A percentile compares a stretch with the other conserved stretches of the same genome.
Conservation (phyloP, 2,888 invertebrate species). For the Ptychoptera contaminata region DNA sequence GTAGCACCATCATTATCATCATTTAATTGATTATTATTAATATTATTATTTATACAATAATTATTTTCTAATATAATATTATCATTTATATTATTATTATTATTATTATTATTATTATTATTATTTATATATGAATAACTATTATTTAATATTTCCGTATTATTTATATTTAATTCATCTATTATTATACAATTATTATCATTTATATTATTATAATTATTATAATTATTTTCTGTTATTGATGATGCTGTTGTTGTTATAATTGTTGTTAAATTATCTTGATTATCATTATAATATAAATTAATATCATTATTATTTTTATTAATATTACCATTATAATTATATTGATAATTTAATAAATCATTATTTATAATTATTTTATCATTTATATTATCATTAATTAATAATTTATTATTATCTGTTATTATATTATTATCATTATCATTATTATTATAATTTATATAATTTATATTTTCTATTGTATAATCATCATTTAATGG, state of each 20-base stretch:
- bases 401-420: neutral
- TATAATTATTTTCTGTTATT: neutral
- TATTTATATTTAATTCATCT: too few species aligned
- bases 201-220: too few species aligned
- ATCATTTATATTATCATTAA: neutral
- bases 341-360: neutral
- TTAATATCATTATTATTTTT: constrained; percentile 5
- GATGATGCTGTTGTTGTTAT: constrained; percentile 1
- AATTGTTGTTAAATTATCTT: constrained; percentile 5
- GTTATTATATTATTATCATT: constrained; percentile 5
- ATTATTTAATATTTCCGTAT: too few species aligned
- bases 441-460: neutral
- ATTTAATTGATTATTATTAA: neutral
- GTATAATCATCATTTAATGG: neutral
- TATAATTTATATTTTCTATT: too few species aligned
- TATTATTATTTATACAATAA: neutral
- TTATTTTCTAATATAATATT: neutral
- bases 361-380: neutral
- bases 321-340: neutral
- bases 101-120: neutral
- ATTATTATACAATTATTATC: too few species aligned
- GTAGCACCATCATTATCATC: neutral
- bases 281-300: constrained; percentile 6
- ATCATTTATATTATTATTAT: neutral
- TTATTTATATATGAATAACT: too few species aligned